Evolutionary conservation across 2,797 vertebrate genomes (phyloP).

Genomic region (Arrhamphus sclerolepis): DNA sequence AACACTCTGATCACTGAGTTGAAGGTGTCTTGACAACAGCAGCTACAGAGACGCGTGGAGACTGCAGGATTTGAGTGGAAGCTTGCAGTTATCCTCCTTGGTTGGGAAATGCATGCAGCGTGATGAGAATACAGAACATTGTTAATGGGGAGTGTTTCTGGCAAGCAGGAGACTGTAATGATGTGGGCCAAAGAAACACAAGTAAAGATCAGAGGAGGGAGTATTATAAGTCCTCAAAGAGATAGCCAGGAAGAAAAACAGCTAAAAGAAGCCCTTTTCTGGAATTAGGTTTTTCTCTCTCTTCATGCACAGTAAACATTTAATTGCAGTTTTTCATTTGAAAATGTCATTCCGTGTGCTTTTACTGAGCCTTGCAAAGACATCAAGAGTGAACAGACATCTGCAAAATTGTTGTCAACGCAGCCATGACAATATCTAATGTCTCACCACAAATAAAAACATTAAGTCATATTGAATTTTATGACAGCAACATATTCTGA

Average conservation of each 20-base stretch:
- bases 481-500: too few species aligned
- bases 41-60: conserved; percentile 41
- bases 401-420: not conserved
- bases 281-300: not conserved
- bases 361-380: not conserved
- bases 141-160: conserved; percentile 39
- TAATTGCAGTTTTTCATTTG: not conserved
- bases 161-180: conserved; percentile 37
- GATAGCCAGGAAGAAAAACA: not conserved
- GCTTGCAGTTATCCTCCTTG: conserved; percentile 30
- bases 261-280: not conserved
- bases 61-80: too few species aligned
- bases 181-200: conserved; percentile 38
- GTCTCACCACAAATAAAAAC: too few species aligned
- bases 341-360: not conserved
- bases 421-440: not conserved
- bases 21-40: conserved; percentile 33
- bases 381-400: not conserved
- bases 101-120: conserved; percentile 20
- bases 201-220: conserved; percentile 41
- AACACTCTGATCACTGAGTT: conserved; percentile 17
- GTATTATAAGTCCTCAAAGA: conserved; percentile 23
- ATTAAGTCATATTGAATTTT: too few species aligned
- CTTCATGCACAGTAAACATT: not conserved
- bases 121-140: conserved; percentile 39